These are phyloP conservation scores for Copsychus sechellarum DNA, from an alignment of 2,113 vertebrate species.

Conservation along the genomic window DNA sequence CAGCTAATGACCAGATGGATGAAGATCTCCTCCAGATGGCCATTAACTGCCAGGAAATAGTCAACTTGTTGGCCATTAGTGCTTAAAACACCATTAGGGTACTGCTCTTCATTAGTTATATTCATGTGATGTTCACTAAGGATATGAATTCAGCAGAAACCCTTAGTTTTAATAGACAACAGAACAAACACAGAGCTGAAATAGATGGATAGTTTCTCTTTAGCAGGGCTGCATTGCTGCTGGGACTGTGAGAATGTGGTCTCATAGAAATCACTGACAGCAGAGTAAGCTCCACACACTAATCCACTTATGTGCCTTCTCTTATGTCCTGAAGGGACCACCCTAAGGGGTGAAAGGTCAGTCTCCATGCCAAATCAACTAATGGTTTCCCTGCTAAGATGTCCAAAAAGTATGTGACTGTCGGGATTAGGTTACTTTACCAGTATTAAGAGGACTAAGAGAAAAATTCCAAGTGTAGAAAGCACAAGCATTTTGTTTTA, in stretches of 20 bases:
- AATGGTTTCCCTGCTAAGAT: neutral
- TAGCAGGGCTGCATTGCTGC: neutral
- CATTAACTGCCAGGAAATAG: conserved; percentile 56
- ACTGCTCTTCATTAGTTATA: conserved; percentile 4
- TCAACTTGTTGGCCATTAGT: neutral
- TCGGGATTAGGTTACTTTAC: conserved; percentile 43
- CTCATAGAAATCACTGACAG: neutral
- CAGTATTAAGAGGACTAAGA: neutral
- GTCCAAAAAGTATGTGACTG: conserved; percentile 21
- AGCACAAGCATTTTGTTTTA: neutral
- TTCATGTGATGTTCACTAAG: neutral
- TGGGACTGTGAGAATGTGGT: neutral
- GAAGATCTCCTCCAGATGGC: conserved; percentile 54
- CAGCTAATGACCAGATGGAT: conserved; percentile 18
- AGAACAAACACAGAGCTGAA: neutral
- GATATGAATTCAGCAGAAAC: neutral
- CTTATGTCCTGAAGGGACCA: conserved; percentile 26
- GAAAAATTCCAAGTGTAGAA: neutral
- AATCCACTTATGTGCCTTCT: neutral
- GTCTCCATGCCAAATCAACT: conserved; percentile 42
- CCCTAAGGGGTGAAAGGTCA: conserved; percentile 59
- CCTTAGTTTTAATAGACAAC: neutral
- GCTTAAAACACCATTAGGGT: neutral
- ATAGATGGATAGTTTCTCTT: neutral
- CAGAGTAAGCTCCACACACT: neutral